Base-by-base conservation (phyloP, 35 echinoderm and acorn worm species). In the Apostichopus parvimensis region DNA sequence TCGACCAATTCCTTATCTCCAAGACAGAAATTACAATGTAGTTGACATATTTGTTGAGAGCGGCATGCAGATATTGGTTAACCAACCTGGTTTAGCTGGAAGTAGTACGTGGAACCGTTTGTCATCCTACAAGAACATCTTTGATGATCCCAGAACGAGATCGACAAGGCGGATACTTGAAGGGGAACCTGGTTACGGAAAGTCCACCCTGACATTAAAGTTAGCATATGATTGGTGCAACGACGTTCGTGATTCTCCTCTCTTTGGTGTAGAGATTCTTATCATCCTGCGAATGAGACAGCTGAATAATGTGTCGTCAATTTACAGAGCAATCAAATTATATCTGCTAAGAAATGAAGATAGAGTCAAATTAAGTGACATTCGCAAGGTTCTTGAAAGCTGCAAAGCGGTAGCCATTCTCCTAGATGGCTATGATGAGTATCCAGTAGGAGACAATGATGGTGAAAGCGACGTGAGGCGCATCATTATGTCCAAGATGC, bases 201-300 rank as follows among this genome's bases (percentile, higher is more conserved):
- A 28, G 26, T 28, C 26, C 0, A 28, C 55, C 55, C 58, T 55
- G 52, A 86, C 55, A 55, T 55, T 57, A 55, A 86, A 45, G 55
- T 55, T 55, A 28, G 26, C 26, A 1, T 28, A 28, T 28, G 26
- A 28, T 28, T 28, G 26, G 26, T 28, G 26, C 1, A 55, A 55
- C 82, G 55, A 86, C 9, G 82, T 59, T 55, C 8, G 18, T 57
- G 82, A 55, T 57, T 86, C 82, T 55, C 82, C 82, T 86, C 82
- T 86, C 82, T 59, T 45, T 86, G 82, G 58, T 57, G 82, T 86
- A 86, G 82, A 86, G 82, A 86, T 86, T 57, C 82, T 86, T 55
- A 86, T 86, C 55, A 55, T 86, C 58, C 82, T 86, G n/a, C 82
- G 58, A 15, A 21, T 86, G 58, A 45, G 82, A 8, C 82, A 86